phyloP scores from a whole-genome alignment of 35 echinoderm and acorn worm genomes.

The Chiridota heheva region DNA sequence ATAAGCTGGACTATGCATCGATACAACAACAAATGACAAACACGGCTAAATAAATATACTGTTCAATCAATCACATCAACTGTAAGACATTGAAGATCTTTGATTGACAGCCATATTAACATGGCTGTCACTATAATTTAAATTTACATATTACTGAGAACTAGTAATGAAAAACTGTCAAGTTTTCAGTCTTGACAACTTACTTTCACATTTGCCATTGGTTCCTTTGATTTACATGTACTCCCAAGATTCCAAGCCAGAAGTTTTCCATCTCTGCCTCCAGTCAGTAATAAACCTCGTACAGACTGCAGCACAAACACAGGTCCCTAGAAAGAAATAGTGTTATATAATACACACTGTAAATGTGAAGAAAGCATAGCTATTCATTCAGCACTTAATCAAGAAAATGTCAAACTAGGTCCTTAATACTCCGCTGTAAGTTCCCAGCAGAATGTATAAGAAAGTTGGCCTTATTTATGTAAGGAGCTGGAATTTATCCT shows the following conservation, averaged over 20 bases:
- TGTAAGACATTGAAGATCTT: no score
- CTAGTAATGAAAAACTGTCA: no score
- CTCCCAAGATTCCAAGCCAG: constrained; percentile 58
- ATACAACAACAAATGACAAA: no score
- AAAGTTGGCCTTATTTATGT: neutral
- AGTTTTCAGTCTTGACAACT: no score
- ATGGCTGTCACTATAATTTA: no score
- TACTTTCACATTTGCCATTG: constrained; percentile 37
- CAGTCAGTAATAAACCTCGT: constrained; percentile 55
- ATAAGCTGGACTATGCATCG: no score
- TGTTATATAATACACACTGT: neutral
- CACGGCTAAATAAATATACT: no score
- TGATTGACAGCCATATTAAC: no score
- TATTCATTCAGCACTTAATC: neutral
- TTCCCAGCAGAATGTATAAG: neutral
- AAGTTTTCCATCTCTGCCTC: constrained; percentile 78
- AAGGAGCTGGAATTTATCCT: neutral
- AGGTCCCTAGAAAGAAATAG: constrained; percentile 68
- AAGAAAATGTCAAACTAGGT: neutral
- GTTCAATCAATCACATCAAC: no score
- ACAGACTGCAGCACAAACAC: constrained; percentile 71
- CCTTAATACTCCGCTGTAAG: neutral
- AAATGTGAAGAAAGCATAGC: neutral
- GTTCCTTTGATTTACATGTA: no score
- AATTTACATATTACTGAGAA: no score